Evolutionary conservation across 2,888 invertebrate species (phyloP).

Genomic region (Pegoplata infirma): DNA sequence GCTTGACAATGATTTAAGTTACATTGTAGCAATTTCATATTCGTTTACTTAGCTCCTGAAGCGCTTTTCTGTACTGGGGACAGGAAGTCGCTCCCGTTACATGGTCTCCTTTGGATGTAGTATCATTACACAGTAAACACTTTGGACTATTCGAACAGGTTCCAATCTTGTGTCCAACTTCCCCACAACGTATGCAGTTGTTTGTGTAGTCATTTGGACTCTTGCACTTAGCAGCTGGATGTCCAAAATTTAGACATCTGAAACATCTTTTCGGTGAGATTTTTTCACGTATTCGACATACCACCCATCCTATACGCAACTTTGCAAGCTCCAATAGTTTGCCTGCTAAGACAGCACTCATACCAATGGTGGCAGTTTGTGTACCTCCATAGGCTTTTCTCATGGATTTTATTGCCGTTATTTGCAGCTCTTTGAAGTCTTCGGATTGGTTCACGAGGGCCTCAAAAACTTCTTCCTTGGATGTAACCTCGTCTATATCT

Average conservation of each 20-base stretch:
- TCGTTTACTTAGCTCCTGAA: neutral
- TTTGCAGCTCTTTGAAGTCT: neutral
- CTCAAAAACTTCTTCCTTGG: neutral
- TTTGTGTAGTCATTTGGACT: neutral
- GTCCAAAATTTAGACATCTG: constrained; percentile 20
- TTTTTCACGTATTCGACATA: constrained; percentile 5
- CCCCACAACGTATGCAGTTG: neutral
- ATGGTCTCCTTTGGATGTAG: neutral
- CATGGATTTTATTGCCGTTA: neutral
- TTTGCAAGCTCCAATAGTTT: neutral
- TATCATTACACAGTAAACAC: neutral
- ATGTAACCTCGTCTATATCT: neutral
- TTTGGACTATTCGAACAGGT: neutral
- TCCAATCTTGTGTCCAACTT: neutral
- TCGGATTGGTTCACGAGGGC: neutral
- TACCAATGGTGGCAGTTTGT: neutral
- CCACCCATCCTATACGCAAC: constrained; percentile 1
- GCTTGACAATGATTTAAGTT: neutral
- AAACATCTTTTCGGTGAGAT: constrained; percentile 4
- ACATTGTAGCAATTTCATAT: neutral
- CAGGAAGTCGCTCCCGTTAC: neutral
- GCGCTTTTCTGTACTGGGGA: neutral
- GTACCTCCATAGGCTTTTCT: neutral
- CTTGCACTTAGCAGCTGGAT: neutral
- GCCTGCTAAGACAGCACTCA: neutral